Base-by-base conservation (phyloP, 23 tunicate species). In the Aplidium turbinatum region DNA sequence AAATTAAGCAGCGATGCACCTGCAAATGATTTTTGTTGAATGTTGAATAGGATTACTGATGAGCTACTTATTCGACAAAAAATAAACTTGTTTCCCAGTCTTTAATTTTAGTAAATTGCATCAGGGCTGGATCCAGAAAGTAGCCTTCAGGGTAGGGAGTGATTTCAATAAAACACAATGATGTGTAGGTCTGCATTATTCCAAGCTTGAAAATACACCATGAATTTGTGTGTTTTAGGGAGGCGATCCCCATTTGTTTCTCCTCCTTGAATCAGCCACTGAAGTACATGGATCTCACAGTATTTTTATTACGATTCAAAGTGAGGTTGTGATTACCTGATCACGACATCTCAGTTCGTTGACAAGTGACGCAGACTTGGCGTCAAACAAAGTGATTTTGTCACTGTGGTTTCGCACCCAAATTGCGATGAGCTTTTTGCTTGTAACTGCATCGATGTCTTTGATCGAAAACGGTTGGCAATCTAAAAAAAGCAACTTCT, bases 1-100 rank as follows among this genome's bases (percentile, higher is more conserved):
- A 70, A 6, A 70, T 26, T 24, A 70, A 5, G 23, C 76, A 70
- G 11, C 39, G 2, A 34, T 70, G 76, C 3, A 70, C 58, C 58
- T 70, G 50, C 22, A 7, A 38, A 65, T n/a, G n/a, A n/a, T n/a
- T n/a, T n/a, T n/a, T n/a, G n/a, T n/a, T n/a, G n/a, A n/a, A n/a
- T n/a, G n/a, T n/a, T n/a, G n/a, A n/a, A 42, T 9, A 42, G 50
- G 16, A 42, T 42, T 42, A 42, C 16, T 42, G 16, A 9, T 11
- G 11, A 16, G 50, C 16, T 16, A 9, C 13, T 42, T 11, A 16
- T 42, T 16, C 16, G 50, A 42, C 11, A 9, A 9, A 9, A 42
- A 42, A 42, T 42, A 9, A 11, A 42, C 50, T 42, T 42, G 11
- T 42, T 42, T 9, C 13, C 50, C 13, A 9, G 50, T 9, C 50